A percentile compares a stretch with the other conserved stretches of the same genome.
phyloP scores from a whole-genome alignment of 2,888 invertebrate genomes.

The Eumacrocentrus americanus region DNA sequence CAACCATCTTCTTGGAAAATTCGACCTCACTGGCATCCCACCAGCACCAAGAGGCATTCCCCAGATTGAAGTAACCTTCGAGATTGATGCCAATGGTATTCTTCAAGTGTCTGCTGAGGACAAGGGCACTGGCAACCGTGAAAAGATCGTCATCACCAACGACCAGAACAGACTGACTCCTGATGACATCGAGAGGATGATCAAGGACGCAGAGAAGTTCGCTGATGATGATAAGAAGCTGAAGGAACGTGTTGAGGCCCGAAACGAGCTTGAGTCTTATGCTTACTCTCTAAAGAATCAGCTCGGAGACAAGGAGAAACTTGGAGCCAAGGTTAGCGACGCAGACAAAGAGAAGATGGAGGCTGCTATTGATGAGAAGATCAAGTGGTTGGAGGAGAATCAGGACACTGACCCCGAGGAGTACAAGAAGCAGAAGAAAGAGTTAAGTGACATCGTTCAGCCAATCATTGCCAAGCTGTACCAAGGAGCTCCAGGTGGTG shows the following conservation, averaged over 20 bases:
- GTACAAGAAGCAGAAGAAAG: conserved; percentile 93
- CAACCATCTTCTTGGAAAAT: conserved; percentile 97
- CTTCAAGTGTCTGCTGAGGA: conserved; percentile 97
- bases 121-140: conserved; percentile 98
- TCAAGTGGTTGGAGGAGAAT: conserved; percentile 98
- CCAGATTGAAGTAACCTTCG: conserved; percentile 93
- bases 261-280: conserved; percentile 96
- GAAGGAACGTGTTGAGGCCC: conserved; percentile 93
- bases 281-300: conserved; percentile 98
- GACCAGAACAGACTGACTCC: conserved; percentile 96
- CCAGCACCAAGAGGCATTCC: conserved; percentile 93
- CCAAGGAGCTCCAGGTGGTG: conserved; percentile 75
- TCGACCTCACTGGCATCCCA: conserved; percentile 96
- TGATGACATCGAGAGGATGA: conserved; percentile 99
- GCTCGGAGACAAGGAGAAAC: conserved; percentile 93
- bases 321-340: conserved; percentile 87
- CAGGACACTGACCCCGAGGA: conserved; percentile 91
- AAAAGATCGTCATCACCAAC: conserved; percentile 98
- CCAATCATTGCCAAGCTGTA: conserved; percentile 98
- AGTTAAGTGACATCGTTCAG: conserved; percentile 92
- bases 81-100: conserved; percentile 94
- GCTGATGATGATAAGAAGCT: conserved; percentile 98
- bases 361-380: conserved; percentile 93
- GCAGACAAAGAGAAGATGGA: conserved; percentile 95
- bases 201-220: conserved; percentile 98